Percentiles rank a stretch among this genome's conserved stretches.
Conservation (phyloP, 2,113 vertebrate species). For the Hystrix cristata region DNA sequence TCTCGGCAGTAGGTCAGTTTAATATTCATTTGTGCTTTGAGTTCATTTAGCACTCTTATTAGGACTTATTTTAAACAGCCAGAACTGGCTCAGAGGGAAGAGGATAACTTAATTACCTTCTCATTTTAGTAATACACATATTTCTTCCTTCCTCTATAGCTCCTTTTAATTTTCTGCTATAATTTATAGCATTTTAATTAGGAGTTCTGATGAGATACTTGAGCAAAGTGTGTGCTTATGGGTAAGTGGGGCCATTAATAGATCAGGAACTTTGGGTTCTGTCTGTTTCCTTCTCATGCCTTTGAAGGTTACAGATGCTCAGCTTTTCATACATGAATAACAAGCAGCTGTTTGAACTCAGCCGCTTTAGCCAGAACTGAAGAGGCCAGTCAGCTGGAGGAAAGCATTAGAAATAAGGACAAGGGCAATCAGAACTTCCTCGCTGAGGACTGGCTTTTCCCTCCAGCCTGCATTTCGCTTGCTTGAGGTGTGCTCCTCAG, state of each 20-base stretch:
- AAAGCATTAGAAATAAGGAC: conserved; percentile 32
- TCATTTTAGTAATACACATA: conserved; percentile 76
- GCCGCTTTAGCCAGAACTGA: conserved; percentile 1
- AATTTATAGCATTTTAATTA: conserved; percentile 80
- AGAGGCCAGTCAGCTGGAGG: conserved; percentile 35
- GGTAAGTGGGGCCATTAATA: conserved; percentile 68
- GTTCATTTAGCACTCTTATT: conserved; percentile 69
- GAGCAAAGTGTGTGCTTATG: conserved; percentile 55
- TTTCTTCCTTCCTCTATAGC: conserved; percentile 74
- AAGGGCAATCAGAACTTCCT: not conserved
- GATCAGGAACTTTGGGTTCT: conserved; percentile 34
- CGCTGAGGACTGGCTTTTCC: not conserved
- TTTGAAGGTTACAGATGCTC: conserved; percentile 71
- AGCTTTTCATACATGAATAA: conserved; percentile 55
- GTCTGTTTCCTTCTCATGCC: conserved; percentile 73
- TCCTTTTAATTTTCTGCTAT: conserved; percentile 78
- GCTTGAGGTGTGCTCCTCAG: conserved; percentile 15
- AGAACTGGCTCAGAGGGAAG: conserved; percentile 47
- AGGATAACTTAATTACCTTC: conserved; percentile 78
- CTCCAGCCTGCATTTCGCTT: not conserved
- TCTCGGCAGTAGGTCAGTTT: conserved; percentile 69
- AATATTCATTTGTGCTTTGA: conserved; percentile 70
- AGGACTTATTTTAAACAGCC: conserved; percentile 77
- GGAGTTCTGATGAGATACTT: conserved; percentile 64
- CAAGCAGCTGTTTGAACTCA: conserved; percentile 52